Evolutionary conservation across 2,797 vertebrate genomes (phyloP).

Genomic region (Caiman crocodilus): DNA sequence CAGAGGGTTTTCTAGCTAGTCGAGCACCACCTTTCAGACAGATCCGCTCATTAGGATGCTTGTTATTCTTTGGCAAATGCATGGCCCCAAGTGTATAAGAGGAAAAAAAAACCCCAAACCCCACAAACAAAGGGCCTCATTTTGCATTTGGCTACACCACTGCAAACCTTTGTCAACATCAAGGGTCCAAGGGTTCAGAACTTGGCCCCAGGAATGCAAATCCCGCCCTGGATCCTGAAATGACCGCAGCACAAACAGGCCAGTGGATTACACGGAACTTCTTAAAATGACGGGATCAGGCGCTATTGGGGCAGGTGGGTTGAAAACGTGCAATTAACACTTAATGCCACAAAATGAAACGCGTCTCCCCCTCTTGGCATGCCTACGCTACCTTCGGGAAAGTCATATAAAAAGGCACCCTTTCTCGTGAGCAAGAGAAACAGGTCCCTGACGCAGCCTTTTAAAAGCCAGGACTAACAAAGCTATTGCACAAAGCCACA

Average conservation of each 20-base stretch:
- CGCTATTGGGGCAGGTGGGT: accelerated
- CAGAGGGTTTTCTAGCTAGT: neutral
- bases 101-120: too few relatives aligned
- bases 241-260: accelerated
- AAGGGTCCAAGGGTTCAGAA: neutral
- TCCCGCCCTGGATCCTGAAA: neutral
- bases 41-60: neutral
- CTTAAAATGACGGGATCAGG: accelerated
- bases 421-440: neutral
- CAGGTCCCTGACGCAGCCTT: accelerated
- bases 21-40: neutral
- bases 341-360: accelerated
- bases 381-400: accelerated
- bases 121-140: neutral
- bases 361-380: neutral
- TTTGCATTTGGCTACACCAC: neutral
- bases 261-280: neutral
- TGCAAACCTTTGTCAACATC: neutral
- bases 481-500: neutral
- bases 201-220: accelerated
- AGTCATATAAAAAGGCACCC: neutral
- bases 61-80: neutral
- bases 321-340: neutral
- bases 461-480: accelerated
- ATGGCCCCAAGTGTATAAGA: neutral